Evolutionary conservation across 2,888 invertebrate species (phyloP), one percentile per base, ranked within the genome.

Genomic region (Ochropleura leucogaster): DNA sequence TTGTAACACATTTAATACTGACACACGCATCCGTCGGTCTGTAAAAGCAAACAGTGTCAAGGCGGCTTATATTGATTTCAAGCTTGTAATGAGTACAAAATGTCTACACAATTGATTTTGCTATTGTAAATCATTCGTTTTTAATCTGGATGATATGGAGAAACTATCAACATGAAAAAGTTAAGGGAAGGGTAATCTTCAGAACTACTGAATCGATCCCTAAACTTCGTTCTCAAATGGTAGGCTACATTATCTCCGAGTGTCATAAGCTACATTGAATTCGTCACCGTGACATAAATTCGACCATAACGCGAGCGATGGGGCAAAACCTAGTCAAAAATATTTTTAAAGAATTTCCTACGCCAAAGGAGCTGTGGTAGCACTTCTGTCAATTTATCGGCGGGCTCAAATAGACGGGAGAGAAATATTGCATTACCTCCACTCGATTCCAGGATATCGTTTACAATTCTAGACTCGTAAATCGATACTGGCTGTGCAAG

Each of bases 31-130:
- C 92, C 92, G 93, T 90, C 89, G 91, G 90, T 88, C 90, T 93
- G 93, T 92, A 91, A 93, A 93, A 93, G 91, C 91, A 92, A 95
- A 95, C 91, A 95, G 94, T 94, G 94, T 94, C 95, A 95, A 95
- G 94, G 95, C 90, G 89, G 89, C 91, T 91, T 93, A 93, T 94
- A 94, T 94, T 92, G 94, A 95, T 94, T 95, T 93, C 94, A 93
- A 92, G 89, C 91, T 92, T 89, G 91, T 92, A 94, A 94, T 93
- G 92, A 93, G 93, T 88, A 92, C 92, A 91, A 89, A 84, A 91
- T 89, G 83, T 84, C 87, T 88, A 89, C 87, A 91, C 89, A 91
- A 91, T 90, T 88, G 88, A 90, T 91, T 90, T 84, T 84, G 87
- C 87, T 88, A 88, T 86, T 85, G 72, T 88, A 88, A 86, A 83